Conservation (phyloP, 2,113 vertebrate genomes). For the Arizona elegans region DNA sequence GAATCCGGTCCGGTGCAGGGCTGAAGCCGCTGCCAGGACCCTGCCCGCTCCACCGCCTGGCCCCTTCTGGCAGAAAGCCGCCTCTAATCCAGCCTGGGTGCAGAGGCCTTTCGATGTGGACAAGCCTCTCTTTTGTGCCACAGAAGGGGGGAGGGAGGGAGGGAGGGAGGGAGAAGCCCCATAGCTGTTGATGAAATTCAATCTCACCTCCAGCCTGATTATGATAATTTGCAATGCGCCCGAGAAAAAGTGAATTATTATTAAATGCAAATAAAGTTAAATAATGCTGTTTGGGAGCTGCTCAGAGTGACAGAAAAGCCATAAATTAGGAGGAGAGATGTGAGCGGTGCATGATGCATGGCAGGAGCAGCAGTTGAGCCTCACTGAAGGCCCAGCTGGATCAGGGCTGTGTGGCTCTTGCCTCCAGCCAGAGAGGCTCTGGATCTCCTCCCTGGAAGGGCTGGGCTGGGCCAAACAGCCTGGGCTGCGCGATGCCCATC, state of each 20-base stretch:
- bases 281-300: slow-evolving; percentile 30
- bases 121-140: background rate
- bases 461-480: background rate
- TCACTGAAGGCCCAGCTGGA: background rate
- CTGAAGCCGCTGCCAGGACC: background rate
- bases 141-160: background rate
- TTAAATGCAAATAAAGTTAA: slow-evolving; percentile 45
- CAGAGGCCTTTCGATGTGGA: slow-evolving; percentile 9
- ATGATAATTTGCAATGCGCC: slow-evolving; percentile 25
- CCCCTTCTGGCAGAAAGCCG: background rate
- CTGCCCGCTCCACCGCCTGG: background rate
- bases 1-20: background rate
- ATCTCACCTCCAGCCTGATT: slow-evolving; percentile 2
- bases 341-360: accelerated
- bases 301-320: background rate
- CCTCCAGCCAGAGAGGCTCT: background rate
- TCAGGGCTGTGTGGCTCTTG: background rate
- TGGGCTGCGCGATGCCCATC: background rate
- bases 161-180: background rate
- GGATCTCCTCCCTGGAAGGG: background rate
- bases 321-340: slow-evolving; percentile 9
- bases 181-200: slow-evolving; percentile 17
- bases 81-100: background rate
- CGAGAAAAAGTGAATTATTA: slow-evolving; percentile 35
- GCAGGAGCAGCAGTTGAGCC: background rate